Conservation (phyloP, 2,113 vertebrate genomes). For the Bucco capensis region DNA sequence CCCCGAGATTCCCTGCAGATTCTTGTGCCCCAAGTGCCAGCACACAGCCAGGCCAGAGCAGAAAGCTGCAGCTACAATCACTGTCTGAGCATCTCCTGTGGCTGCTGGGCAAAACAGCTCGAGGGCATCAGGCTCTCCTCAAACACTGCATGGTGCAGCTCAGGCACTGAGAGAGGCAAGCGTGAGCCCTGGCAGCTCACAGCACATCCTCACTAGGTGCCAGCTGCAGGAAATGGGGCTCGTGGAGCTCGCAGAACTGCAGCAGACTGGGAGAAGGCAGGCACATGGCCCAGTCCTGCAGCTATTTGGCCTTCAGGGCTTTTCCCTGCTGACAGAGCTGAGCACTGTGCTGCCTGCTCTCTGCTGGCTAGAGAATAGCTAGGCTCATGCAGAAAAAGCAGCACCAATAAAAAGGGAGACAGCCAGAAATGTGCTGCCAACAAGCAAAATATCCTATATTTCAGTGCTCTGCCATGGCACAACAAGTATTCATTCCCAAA, state of each 20-base stretch:
- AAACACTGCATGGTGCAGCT: background rate
- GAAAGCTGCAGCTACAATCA: background rate
- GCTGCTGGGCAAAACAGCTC: background rate
- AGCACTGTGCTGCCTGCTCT: conserved; percentile 33
- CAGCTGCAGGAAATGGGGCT: background rate
- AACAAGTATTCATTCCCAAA: conserved; percentile 57
- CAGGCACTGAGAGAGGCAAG: background rate
- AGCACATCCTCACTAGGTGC: background rate
- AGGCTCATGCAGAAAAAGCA: conserved; percentile 44
- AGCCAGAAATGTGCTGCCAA: conserved; percentile 64
- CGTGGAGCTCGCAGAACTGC: background rate
- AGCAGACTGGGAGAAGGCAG: conserved; percentile 27
- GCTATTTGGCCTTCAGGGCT: conserved; percentile 6
- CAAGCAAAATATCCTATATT: conserved; percentile 60
- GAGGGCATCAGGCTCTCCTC: too few species aligned
- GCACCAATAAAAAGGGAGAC: conserved; percentile 55
- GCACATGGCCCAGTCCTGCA: conserved; percentile 20
- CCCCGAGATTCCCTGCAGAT: background rate
- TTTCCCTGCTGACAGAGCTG: conserved; percentile 29
- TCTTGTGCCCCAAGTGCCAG: background rate
- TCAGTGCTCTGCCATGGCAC: conserved; percentile 40
- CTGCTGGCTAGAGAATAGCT: conserved; percentile 55
- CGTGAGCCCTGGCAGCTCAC: background rate
- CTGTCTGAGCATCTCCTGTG: background rate
- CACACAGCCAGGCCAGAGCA: background rate